Base-by-base conservation (phyloP, 2,888 invertebrate genomes). In the Nasonia oneida region DNA sequence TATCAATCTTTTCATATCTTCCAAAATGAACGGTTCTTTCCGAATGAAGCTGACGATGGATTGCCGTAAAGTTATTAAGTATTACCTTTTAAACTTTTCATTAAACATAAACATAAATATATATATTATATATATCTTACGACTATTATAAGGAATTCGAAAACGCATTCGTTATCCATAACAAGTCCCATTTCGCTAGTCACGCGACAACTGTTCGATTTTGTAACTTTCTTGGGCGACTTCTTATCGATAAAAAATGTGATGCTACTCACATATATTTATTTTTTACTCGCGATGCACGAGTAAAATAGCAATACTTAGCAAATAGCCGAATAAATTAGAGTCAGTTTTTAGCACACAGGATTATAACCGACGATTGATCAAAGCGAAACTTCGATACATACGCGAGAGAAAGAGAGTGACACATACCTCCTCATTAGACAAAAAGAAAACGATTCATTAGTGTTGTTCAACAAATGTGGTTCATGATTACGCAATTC, bases 401-500 rank as follows among this genome's bases (percentile, higher is more conserved):
- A 79, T 64, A 73, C 61, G 64, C 8, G 61, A 74, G 47, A 81
- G 64, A 86, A 76, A 8, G 64, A 61, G 47, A 75, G 53, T 75
- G 67, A 84, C 39, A 74, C 57, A 71, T 47, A 73, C 80, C 53
- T 78, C 73, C 73, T 61, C 42, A 50, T 67, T 53, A 64, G 50
- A 73, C 12, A 70, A 84, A 78, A 73, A 73, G n/a, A 75, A 75
- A n/a, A 42, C 50, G 29, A 80, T 80, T 83, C 80, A 77, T 86
- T 53, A 83, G 77, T 77, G 79, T 83, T 83, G 71, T 82, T 82
- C 81, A 79, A 83, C 71, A 81, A 83, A 84, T 81, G 75, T 86
- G 81, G 84, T 86, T 86, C 84, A 84, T 79, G 37, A 85, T 87
- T 85, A 85, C 71, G 90, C 89, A 89, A 90, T 89, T 90, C 90